Evolutionary conservation across 2,888 invertebrate genomes (phyloP), one percentile per base, ranked within the genome.

Genomic region (Cryptophagus acutangulus): DNA sequence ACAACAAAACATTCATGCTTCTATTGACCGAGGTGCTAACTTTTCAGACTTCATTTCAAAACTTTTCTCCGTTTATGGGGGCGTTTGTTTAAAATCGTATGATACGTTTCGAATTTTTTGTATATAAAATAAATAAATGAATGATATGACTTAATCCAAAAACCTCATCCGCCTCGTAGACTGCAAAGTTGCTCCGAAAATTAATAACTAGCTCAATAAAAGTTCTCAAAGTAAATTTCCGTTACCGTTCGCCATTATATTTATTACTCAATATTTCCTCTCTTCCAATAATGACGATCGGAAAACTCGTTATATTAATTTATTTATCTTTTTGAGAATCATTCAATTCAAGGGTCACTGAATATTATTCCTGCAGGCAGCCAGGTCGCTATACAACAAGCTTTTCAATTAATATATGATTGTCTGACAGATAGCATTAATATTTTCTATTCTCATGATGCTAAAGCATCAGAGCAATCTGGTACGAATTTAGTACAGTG

Each of bases 191-290:
- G 33, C 34, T 33, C 37, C 37, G 46, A 48, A 54, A 61, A 62
- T 62, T 62, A 62, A 62, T 61, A 63, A 60, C 57, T 52, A 52
- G 53, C 59, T 62, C 61, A 61, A 61, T 62, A 59, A 61, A 63
- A 64, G 57, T 64, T 61, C 51, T 54, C 59, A 58, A 63, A 63
- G 61, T 60, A 58, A 63, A 63, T 63, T 60, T 61, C 62, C 59
- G 54, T 51, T 61, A 55, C 55, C 60, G 57, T 48, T 58, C 54
- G 47, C 55, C 53, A 55, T 57, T 58, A 59, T 61, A 62, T 62
- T 62, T 63, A 62, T 62, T 62, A 50, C 60, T 48, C 49, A 46
- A 57, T 57, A 55, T 58, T 59, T 59, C 52, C 47, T 51, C 41
- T 44, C 38, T 47, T 49, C 35, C 16, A 31, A 39, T 42, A 45